Evolutionary conservation across 1,140 invertebrate species (phyloP).

Genomic region (Psilanteris sp.): DNA sequence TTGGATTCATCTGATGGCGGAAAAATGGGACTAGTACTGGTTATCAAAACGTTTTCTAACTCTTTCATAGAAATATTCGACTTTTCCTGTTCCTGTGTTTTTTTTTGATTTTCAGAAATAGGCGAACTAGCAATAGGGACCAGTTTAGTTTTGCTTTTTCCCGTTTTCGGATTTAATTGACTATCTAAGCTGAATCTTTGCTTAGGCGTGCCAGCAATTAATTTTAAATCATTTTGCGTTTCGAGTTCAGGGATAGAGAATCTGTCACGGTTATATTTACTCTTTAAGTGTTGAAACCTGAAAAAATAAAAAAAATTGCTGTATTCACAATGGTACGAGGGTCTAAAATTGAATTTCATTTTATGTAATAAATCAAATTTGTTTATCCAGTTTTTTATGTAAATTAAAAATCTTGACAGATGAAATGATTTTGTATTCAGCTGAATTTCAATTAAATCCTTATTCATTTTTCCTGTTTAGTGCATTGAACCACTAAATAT

Average conservation of each 20-base stretch:
- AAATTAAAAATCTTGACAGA: too few species aligned
- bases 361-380: neutral
- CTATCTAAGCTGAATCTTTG: conserved; percentile 76
- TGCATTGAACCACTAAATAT: too few species aligned
- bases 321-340: too few species aligned
- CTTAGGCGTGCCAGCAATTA: conserved; percentile 74
- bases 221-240: conserved; percentile 72
- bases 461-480: too few species aligned
- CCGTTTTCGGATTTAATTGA: conserved; percentile 67
- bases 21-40: conserved; percentile 72
- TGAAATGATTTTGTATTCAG: too few species aligned
- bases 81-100: conserved; percentile 39
- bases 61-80: conserved; percentile 64
- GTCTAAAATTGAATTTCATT: too few species aligned
- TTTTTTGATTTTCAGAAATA: conserved; percentile 68
- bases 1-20: conserved; percentile 64
- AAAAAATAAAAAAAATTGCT: neutral
- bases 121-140: conserved; percentile 76
- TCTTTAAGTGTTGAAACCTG: conserved; percentile 49
- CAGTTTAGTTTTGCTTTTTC: conserved; percentile 66
- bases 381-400: too few species aligned
- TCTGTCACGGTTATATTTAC: conserved; percentile 72
- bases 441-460: too few species aligned
- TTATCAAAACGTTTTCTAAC: conserved; percentile 69
- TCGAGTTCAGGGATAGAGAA: conserved; percentile 76